Evolutionary conservation across 2,888 invertebrate genomes (phyloP), one percentile per base, ranked within the genome.

Genomic region (Diploptera punctata): DNA sequence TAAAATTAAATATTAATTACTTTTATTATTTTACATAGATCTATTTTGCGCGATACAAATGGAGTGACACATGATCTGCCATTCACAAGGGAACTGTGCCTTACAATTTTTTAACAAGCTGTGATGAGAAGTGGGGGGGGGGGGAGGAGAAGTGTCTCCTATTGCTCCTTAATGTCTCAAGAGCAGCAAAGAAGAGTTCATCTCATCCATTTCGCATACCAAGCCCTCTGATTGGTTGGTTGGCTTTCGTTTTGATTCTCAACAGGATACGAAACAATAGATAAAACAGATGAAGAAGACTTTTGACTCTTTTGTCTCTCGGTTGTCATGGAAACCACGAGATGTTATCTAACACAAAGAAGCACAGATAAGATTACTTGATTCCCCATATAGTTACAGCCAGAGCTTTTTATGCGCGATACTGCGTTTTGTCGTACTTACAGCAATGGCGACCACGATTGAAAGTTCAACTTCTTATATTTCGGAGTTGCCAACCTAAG

Each of bases 71-170:
- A 31, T 57, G 57, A 57, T 57, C 57, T 47, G 18, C 18, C 26
- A 44, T 65, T 65, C 65, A 44, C 26, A 3, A 47, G 44, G 10
- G 65, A 65, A 65, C 47, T 44, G 43, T 44, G 47, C 47, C 47
- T 65, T 65, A 47, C 44, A 19, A 47, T 65, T 65, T 65, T 62
- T 65, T 65, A 65, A 65, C 65, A 65, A 65, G 65, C 65, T 65
- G 9, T 26, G 44, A 3, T 21, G 65, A 24, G 65, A 47, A 24
- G 62, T 43, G 1, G 19, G 65, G 38, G 21, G 47, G n/a, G 47
- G 26, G 26, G 47, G 44, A 33, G 44, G 3, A 65, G 26, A 33
- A 65, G 65, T 65, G 29, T 65, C 65, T 65, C 65, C 65, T 9
- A 47, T 65, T 65, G 65, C 65, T 47, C 47, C 65, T 65, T 65